Percentiles rank a stretch among this genome's conserved stretches.
Conservation (phyloP, 2,113 vertebrate genomes). For the Poecilia latipinna region DNA sequence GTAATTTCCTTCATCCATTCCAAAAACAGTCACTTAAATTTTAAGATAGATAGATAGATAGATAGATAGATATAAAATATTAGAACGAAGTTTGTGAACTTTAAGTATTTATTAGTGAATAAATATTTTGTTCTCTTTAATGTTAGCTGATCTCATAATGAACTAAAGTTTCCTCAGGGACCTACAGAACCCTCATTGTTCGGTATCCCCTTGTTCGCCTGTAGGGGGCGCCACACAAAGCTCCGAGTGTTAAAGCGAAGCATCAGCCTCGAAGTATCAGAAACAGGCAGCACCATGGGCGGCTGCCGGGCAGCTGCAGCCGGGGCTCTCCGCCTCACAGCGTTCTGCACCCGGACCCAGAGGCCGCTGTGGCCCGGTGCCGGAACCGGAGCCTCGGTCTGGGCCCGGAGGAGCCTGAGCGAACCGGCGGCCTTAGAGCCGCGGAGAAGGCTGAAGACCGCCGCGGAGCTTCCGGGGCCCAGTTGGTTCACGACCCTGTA, state of each 20-base stretch:
- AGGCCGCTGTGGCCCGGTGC: background rate
- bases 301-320: background rate
- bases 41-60: no score
- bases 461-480: conserved; percentile 79
- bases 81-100: no score
- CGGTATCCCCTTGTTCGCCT: background rate
- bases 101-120: no score
- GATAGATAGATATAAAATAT: no score
- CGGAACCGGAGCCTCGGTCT: rapidly evolving
- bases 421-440: conserved; percentile 24
- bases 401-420: conserved; percentile 6
- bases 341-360: background rate
- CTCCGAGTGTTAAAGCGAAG: background rate
- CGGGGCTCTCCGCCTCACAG: background rate
- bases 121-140: no score
- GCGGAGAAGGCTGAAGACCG: conserved; percentile 54
- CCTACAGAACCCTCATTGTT: no score
- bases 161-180: no score
- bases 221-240: background rate
- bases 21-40: no score
- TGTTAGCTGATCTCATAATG: no score
- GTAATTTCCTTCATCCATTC: no score
- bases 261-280: background rate
- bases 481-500: conserved; percentile 63
- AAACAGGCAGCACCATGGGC: conserved; percentile 13